A percentile compares a stretch with the other conserved stretches of the same genome.
phyloP scores from a whole-genome alignment of 2,113 vertebrate genomes.

The Ceuthmochares aereus region DNA sequence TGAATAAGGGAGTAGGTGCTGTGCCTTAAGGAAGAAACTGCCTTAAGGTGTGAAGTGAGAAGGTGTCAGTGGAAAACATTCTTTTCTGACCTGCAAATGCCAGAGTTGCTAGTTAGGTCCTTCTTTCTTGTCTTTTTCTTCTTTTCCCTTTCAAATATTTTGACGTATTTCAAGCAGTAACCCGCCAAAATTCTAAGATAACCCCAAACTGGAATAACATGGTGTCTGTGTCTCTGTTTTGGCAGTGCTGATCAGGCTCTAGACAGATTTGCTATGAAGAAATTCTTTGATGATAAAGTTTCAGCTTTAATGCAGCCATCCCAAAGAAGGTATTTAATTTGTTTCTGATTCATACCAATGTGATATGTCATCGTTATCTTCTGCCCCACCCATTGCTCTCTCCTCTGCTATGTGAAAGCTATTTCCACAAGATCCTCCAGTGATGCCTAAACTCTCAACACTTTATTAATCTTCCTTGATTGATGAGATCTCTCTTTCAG shows the following conservation, averaged over 20 bases:
- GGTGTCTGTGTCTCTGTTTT: slow-evolving; percentile 14
- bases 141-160: not conserved
- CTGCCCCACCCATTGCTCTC: not conserved
- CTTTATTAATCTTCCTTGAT: not conserved
- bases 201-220: not conserved
- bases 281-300: slow-evolving; percentile 97
- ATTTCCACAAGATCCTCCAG: not conserved
- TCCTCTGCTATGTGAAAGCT: not conserved
- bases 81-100: not conserved
- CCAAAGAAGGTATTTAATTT: slow-evolving; percentile 88
- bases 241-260: slow-evolving; percentile 95
- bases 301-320: slow-evolving; percentile 94
- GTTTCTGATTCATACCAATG: not conserved
- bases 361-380: not conserved
- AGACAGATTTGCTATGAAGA: slow-evolving; percentile 98
- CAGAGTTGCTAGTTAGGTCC: not conserved
- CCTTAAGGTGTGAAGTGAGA: not conserved
- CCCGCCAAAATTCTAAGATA: not conserved
- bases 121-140: not conserved
- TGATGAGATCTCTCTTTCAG: not conserved
- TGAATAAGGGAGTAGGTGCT: not conserved
- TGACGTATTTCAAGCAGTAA: not conserved
- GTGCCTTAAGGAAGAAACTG: not conserved
- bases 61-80: not conserved
- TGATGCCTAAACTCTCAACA: not conserved